Base-by-base conservation (phyloP, 2,888 invertebrate species). In the Papilio elwesi region DNA sequence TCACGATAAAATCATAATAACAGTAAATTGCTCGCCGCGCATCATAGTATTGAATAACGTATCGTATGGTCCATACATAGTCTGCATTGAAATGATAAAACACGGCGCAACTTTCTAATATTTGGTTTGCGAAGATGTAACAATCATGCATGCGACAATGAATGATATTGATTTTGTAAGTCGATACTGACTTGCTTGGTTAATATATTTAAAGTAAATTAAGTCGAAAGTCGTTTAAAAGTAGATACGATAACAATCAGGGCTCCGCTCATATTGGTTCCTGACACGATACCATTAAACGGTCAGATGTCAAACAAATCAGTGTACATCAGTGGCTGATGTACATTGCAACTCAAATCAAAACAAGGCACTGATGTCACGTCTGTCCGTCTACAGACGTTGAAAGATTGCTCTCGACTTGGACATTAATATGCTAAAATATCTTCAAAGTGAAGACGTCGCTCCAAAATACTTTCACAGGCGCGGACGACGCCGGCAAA, bases 391-490 rank as follows among this genome's bases (percentile, higher is more conserved):
- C 83, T 78, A 78, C 82, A 86, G 81, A 79, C 84, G 87, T 91
- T 92, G 92, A 93, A 92, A 93, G 91, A 2, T 26, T 4, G 1
- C 90, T 88, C 78, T 79, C 76, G 79, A 82, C 80, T 85, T 78
- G 78, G 76, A 81, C 86, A 91, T 91, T 90, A 90, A 88, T 91
- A 92, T 93, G 90, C 88, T 89, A 92, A 91, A 89, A 89, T 88
- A 89, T 90, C 84, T 89, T 87, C 81, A 82, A 84, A 75, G 87
- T 85, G 85, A 90, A 92, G 85, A 89, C 86, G 86, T 82, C 86
- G 87, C 82, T 85, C 85, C 89, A 80, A 91, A 91, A 91, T 90
- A 93, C 93, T 93, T 93, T 93, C 93, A 92, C 82, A 87, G 26
- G 4, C 81, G 79, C 86, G 83, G 80, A 87, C 89, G 90, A 82